These are phyloP conservation scores for Tetramorium parvispinum DNA, from an alignment of 1,140 invertebrate genomes.

Conservation along the genomic window DNA sequence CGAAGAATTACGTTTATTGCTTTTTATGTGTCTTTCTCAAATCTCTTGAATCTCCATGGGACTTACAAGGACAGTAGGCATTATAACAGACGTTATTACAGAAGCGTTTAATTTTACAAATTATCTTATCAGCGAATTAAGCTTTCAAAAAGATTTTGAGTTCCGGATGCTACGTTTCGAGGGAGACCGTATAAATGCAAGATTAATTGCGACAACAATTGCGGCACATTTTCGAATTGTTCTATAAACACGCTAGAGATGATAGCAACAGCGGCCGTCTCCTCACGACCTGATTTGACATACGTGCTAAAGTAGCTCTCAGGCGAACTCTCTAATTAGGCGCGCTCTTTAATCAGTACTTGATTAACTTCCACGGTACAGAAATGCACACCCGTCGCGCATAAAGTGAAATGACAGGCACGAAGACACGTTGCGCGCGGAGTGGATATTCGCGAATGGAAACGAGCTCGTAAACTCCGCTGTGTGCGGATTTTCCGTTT, in stretches of 20 bases:
- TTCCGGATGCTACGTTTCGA: not conserved
- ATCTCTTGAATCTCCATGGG: not conserved
- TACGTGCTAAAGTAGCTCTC: slow-evolving; percentile 59
- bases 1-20: slow-evolving; percentile 1
- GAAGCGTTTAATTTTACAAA: slow-evolving; percentile 13
- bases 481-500: not conserved
- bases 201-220: slow-evolving; percentile 3
- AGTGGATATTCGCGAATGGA: slow-evolving; percentile 14
- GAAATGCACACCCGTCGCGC: slow-evolving; percentile 24
- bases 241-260: not conserved
- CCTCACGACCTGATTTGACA: slow-evolving; percentile 46
- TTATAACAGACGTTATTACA: not conserved
- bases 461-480: not conserved
- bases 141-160: not conserved
- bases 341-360: slow-evolving; percentile 65
- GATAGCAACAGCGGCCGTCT: not conserved
- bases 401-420: slow-evolving; percentile 20
- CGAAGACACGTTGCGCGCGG: not conserved
- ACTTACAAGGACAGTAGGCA: not conserved
- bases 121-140: not conserved
- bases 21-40: not conserved
- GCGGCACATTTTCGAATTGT: not conserved
- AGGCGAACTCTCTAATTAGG: slow-evolving; percentile 61
- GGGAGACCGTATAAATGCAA: not conserved
- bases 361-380: slow-evolving; percentile 59